These are phyloP conservation scores for Chloroceryle aenea DNA, from an alignment of 2,113 vertebrate species.

Conservation along the genomic window DNA sequence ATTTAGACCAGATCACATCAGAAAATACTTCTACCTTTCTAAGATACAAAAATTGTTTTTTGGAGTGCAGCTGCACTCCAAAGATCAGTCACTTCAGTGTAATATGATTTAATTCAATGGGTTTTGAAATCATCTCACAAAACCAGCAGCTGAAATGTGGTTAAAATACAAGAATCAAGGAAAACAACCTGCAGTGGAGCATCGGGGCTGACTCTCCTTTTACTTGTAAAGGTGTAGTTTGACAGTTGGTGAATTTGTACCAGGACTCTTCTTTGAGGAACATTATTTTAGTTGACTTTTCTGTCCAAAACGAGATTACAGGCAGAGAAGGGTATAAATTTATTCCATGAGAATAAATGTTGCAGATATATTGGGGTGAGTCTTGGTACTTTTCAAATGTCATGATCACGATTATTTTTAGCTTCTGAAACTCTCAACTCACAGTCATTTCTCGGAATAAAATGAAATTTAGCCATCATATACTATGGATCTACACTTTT, in stretches of 20 bases:
- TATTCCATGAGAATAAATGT: neutral
- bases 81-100: neutral
- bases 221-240: neutral
- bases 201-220: neutral
- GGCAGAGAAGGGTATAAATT: neutral
- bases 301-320: neutral
- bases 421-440: neutral
- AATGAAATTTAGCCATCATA: neutral
- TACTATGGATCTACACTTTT: neutral
- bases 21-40: constrained; percentile 1
- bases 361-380: neutral
- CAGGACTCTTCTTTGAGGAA: neutral
- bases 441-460: neutral
- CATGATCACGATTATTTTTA: neutral
- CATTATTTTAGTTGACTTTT: neutral
- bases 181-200: neutral
- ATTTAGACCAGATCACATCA: neutral
- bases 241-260: neutral
- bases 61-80: neutral
- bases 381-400: neutral
- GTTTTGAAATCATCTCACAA: neutral
- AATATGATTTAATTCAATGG: neutral
- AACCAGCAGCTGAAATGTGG: constrained; percentile 5
- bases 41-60: neutral
- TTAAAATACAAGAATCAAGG: constrained; percentile 25